Base-by-base conservation (phyloP, 2,113 vertebrate species). In the Malurus melanocephalus region DNA sequence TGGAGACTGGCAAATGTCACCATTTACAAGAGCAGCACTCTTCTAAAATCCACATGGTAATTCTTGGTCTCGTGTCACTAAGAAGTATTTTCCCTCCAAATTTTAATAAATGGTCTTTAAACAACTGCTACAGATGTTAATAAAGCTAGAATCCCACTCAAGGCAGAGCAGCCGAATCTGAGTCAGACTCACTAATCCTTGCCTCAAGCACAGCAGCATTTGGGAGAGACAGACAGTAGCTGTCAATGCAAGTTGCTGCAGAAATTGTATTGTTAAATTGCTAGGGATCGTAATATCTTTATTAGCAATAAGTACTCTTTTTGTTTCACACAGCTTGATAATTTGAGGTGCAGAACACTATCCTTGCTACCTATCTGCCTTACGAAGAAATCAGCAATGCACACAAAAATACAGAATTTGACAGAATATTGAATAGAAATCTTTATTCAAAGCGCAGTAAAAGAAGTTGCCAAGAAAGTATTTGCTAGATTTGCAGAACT, bases 151-250 rank as follows among this genome's bases (percentile, higher is more conserved):
- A 93, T 52, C 42, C 30, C 45, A 83, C 27, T 80, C 40, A 78
- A 55, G 53, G 20, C 73, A 89, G 73, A 80, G 76, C 17, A 86
- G 76, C 38, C 38, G 38, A 38, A 38, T 38, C 38, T 38, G 68
- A 85, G 81, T 43, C 38, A 89, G 73, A 91, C 38, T 94, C 73
- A 42, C 33, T 74, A 91, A 90, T 67, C 69, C 65, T 71, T 72
- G 65, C 69, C 85, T 85, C 61, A 32, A 84, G 87, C 73, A 87
- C 53, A 48, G 11, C 62, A 75, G 42, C 57, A 72, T 65, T 45
- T 89, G 38, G 32, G 65, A 93, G 51, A 85, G 27, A 71, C 17
- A 76, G 75, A 79, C 68, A 71, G 82, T 42, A 89, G 85, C 60
- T 80, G 49, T 2, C 0, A 0, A 73, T 5, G 49, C 55, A 92